Evolutionary conservation across 2,113 vertebrate species (phyloP).

Genomic region (Rhipidura dahli): DNA sequence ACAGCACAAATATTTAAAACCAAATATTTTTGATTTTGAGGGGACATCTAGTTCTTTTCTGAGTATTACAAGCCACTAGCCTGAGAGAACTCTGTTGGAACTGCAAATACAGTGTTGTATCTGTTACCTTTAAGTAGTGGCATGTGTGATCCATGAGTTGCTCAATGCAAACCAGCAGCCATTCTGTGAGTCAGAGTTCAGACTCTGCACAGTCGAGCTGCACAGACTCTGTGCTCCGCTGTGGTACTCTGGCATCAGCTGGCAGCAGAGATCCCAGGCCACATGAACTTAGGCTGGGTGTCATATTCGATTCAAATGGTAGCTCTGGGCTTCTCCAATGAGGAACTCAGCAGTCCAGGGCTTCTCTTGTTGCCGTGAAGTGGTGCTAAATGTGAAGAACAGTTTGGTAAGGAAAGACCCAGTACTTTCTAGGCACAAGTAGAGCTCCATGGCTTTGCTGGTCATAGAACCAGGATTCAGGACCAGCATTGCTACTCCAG

Average conservation of each 20-base stretch:
- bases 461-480: background rate
- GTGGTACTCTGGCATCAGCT: background rate
- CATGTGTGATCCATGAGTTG: background rate
- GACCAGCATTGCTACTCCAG: background rate
- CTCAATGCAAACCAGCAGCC: background rate
- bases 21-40: background rate
- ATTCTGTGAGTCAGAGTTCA: background rate
- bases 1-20: background rate
- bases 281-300: background rate
- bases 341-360: background rate
- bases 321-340: background rate
- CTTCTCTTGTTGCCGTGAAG: background rate
- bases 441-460: background rate
- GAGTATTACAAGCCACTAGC: background rate
- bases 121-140: background rate
- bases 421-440: background rate
- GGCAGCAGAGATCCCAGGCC: background rate
- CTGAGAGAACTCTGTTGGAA: background rate
- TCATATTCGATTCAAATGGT: background rate
- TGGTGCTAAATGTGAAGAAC: background rate
- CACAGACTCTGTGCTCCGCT: background rate
- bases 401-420: background rate
- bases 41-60: background rate
- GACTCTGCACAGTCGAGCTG: background rate
- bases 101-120: background rate